Base-by-base conservation (phyloP, 2,797 vertebrate genomes). In the Babyrousa celebensis region DNA sequence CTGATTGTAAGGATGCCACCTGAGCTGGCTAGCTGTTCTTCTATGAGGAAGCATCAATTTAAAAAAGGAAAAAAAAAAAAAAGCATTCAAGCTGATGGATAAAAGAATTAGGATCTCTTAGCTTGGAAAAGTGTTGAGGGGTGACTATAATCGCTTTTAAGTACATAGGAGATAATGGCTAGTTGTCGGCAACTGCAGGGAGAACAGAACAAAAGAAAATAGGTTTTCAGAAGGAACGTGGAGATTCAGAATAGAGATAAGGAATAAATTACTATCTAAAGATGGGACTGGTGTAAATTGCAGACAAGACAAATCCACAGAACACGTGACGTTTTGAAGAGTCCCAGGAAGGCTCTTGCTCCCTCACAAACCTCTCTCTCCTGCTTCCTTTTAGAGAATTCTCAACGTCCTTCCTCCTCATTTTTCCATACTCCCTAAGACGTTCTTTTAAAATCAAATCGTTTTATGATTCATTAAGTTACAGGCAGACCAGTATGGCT, bases 1-100 rank as follows among this genome's bases (percentile, higher is more conserved):
- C 89, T 93, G 89, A 85, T 96, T 95, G 93, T 96, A 96, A 89
- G 87, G 92, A 92, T 91, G 72, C 96, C 92, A 86, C 95, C 80
- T 96, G 92, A 97, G 92, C 85, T 71, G 87, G 63, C 83, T 96
- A 79, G 54, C 93, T 87, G 36, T 95, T 94, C 92, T 85, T 95
- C 88, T 98, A 72, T 97, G 58, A 94, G 70, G 91, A 88, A 89
- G 89, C 77, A 97, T 92, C 93, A 97, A 93, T 97, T 96, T 0
- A 11, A 40, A 91, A 62, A 72, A 85, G 85, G 74, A 48, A 58
- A 52, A 87, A 36, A 36, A 36, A 36, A 56, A 82, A 40, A 84
- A 48, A 4, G 14, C n/a, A 91, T 87, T 97, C 94, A 94, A 89
- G 75, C 43, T 96, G 74, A 74, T 89, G 65, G 85, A 83, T 95